phyloP scores from a whole-genome alignment of 2,888 invertebrate species.

The Prosopocoilus inquinatus region DNA sequence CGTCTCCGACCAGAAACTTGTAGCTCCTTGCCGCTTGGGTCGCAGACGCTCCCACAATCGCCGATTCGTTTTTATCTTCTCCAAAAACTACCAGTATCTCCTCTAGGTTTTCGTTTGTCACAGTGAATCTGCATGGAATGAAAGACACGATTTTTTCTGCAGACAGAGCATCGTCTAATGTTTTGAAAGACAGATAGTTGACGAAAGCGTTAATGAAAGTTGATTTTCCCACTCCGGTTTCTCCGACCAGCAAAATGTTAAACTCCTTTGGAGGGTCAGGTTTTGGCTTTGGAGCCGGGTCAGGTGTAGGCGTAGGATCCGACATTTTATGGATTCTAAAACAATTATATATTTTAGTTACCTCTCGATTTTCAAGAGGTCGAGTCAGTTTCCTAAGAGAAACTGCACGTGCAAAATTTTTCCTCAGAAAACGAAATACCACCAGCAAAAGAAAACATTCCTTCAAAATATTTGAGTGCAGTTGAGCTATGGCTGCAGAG shows the following conservation, averaged over 20 bases:
- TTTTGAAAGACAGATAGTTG: conserved; percentile 21
- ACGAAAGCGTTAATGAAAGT: conserved; percentile 27
- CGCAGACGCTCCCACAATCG: conserved; percentile 5
- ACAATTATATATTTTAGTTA: too few relatives aligned
- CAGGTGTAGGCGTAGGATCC: too few relatives aligned
- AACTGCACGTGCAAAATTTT: too few relatives aligned
- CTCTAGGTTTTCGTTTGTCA: conserved; percentile 13
- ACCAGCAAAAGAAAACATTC: too few relatives aligned
- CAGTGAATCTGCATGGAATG: conserved; percentile 19
- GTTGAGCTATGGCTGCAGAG: too few relatives aligned
- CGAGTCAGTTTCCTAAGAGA: too few relatives aligned
- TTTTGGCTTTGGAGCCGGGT: too few relatives aligned
- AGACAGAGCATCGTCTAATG: conserved; percentile 17
- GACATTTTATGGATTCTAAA: too few relatives aligned
- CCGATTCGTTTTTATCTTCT: conserved; percentile 3
- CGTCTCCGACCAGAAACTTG: not conserved
- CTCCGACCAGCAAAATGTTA: conserved; percentile 29
- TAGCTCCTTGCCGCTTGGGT: conserved; percentile 14
- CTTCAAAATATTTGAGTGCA: too few relatives aligned
- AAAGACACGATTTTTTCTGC: conserved; percentile 14
- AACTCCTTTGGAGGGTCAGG: not conserved
- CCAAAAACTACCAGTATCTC: conserved; percentile 6
- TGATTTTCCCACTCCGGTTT: conserved; percentile 26
- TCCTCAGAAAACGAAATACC: too few relatives aligned
- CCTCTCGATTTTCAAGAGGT: too few relatives aligned